Evolutionary conservation across 2,888 invertebrate species (phyloP), one percentile per base, ranked within the genome.

Genomic region (Chymomyza fuscimana): DNA sequence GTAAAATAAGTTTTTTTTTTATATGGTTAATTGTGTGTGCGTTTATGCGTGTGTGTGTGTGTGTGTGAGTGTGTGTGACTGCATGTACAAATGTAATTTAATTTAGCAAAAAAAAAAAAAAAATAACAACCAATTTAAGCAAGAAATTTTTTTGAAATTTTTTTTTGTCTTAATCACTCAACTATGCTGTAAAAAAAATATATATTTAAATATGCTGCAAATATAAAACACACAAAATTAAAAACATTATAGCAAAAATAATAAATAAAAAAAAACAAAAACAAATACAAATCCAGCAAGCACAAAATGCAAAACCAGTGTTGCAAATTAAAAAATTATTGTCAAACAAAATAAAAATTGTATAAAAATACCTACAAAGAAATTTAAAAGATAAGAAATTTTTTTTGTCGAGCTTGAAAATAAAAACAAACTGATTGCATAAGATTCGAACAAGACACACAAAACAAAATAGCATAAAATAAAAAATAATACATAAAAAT

Each of bases 21-120:
- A 3, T 51, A 51, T 51, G 51, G 5, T 16, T 51, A 51, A 51
- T 16, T 51, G 16, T 16, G 16, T 75, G 69, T 63, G 59, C 56
- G 29, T 69, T 58, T 56, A 69, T 58, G 15, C 63, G 75, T 16
- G 40, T 67, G 70, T 68, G 58, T 46, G 63, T 46, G 61, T 54
- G 46, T 62, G 64, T 16, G 51, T 25, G 65, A 40, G 71, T 54
- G 67, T 54, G 73, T 15, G 67, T 25, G 54, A 69, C 72, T 65
- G 66, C 62, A 54, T 76, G 77, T 84, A 86, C 78, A 83, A 88
- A 83, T 83, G 88, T 88, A 83, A 83, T 86, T 87, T 77, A 83
- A 87, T 81, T 75, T 87, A 83, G 88, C 79, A 74, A 73, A 87
- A 70, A 65, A 62, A 87, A 70, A 65, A 62, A 69, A 71, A 25